Evolutionary conservation across 2,888 invertebrate genomes (phyloP).

Genomic region (Agrilus cyanescens): DNA sequence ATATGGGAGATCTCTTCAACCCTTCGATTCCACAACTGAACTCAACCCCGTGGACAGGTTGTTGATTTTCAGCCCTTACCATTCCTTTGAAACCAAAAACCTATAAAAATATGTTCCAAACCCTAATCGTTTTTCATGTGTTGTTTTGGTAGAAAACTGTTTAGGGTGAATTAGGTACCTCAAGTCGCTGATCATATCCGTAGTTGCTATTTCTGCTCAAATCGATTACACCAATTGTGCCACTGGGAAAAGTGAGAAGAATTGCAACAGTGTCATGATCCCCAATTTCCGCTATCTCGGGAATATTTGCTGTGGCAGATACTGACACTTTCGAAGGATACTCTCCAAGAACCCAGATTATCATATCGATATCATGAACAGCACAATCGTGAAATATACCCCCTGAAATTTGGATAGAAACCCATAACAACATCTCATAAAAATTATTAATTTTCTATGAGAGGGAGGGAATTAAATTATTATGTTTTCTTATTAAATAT

Average conservation of each 20-base stretch:
- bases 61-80: constrained; percentile 44
- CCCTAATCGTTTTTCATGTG: not conserved
- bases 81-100: constrained; percentile 49
- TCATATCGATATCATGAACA: constrained; percentile 57
- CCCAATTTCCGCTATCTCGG: constrained; percentile 45
- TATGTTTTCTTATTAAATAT: too few relatives aligned
- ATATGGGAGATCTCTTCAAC: constrained; percentile 40
- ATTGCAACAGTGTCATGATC: constrained; percentile 54
- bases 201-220: constrained; percentile 48
- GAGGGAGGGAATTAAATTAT: too few relatives aligned
- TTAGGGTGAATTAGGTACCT: constrained; percentile 27
- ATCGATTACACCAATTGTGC: constrained; percentile 50
- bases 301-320: constrained; percentile 42
- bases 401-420: constrained; percentile 34
- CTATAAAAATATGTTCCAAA: constrained; percentile 12
- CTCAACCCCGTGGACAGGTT: constrained; percentile 38
- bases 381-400: constrained; percentile 59
- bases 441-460: too few relatives aligned
- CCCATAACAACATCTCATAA: too few relatives aligned
- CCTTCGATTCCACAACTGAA: constrained; percentile 32
- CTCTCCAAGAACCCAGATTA: constrained; percentile 52
- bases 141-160: too few relatives aligned
- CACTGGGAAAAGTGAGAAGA: constrained; percentile 48
- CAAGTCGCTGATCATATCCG: constrained; percentile 59
- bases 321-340: constrained; percentile 46